These are phyloP conservation scores for Tetrao urogallus DNA, from an alignment of 2,113 vertebrate genomes.

Conservation along the genomic window DNA sequence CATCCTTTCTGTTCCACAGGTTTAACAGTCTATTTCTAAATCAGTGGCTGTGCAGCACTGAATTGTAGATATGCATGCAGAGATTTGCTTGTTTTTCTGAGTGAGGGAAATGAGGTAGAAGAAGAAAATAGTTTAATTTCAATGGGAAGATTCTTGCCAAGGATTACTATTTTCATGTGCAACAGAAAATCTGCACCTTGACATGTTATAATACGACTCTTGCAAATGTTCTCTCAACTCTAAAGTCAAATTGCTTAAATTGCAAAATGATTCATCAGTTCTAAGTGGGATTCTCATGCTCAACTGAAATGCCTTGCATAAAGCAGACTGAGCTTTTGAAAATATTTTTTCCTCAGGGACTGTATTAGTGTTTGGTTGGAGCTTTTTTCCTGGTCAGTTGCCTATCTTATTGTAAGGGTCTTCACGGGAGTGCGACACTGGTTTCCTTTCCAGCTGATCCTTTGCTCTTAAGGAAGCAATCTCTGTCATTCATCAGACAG, in stretches of 20 bases:
- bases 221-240: neutral
- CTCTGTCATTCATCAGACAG: constrained; percentile 65
- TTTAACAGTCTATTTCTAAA: constrained; percentile 15
- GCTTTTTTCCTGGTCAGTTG: neutral
- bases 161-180: neutral
- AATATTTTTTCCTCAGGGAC: neutral
- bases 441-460: constrained; percentile 57
- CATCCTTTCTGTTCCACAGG: neutral
- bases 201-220: neutral
- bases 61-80: neutral
- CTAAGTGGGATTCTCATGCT: neutral
- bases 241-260: neutral
- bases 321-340: neutral
- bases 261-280: neutral
- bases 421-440: constrained; percentile 17
- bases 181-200: neutral
- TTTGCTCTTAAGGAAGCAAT: constrained; percentile 56
- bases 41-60: fast-evolving
- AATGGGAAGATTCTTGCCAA: neutral
- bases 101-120: neutral
- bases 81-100: neutral
- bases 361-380: neutral
- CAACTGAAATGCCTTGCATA: neutral
- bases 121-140: neutral
- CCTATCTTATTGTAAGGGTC: neutral